These are phyloP conservation scores for Digitonthophagus gazella DNA, from an alignment of 2,888 invertebrate species.

Conservation along the genomic window DNA sequence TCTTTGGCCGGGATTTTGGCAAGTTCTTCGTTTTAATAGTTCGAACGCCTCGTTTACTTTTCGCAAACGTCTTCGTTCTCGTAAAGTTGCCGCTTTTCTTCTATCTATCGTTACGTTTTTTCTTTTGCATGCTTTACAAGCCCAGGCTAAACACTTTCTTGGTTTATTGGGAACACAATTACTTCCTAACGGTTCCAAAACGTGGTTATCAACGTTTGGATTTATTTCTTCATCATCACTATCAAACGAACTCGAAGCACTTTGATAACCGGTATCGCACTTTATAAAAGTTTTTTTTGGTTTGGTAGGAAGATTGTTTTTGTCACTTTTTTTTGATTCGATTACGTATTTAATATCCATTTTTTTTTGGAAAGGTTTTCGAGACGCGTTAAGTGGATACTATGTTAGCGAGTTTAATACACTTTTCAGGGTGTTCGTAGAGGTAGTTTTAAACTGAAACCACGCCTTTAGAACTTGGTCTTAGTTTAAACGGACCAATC, in stretches of 20 bases:
- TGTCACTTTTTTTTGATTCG: too few species aligned
- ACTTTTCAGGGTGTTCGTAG: too few species aligned
- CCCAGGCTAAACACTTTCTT: conserved; percentile 89
- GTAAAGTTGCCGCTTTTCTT: conserved; percentile 93
- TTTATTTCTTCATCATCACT: conserved; percentile 46
- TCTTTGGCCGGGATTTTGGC: conserved; percentile 93
- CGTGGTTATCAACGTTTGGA: conserved; percentile 48
- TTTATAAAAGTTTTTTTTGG: too few species aligned
- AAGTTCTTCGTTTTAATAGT: conserved; percentile 85
- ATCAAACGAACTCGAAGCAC: conserved; percentile 46
- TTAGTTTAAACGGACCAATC: too few species aligned
- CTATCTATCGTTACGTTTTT: conserved; percentile 94
- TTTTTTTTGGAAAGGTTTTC: too few species aligned
- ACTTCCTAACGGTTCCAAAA: conserved; percentile 50
- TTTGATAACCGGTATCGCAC: conserved; percentile 45
- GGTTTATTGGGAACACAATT: conserved; percentile 51
- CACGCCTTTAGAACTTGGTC: too few species aligned
- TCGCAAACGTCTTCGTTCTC: conserved; percentile 87
- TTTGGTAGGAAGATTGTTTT: too few species aligned
- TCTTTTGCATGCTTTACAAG: conserved; percentile 96
- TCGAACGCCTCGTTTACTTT: conserved; percentile 99
- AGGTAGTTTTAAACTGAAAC: too few species aligned
- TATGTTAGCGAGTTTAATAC: too few species aligned
- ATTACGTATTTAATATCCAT: too few species aligned
- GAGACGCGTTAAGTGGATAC: too few species aligned